phyloP scores from a whole-genome alignment of 2,888 invertebrate genomes.

The Cistogaster globosa region DNA sequence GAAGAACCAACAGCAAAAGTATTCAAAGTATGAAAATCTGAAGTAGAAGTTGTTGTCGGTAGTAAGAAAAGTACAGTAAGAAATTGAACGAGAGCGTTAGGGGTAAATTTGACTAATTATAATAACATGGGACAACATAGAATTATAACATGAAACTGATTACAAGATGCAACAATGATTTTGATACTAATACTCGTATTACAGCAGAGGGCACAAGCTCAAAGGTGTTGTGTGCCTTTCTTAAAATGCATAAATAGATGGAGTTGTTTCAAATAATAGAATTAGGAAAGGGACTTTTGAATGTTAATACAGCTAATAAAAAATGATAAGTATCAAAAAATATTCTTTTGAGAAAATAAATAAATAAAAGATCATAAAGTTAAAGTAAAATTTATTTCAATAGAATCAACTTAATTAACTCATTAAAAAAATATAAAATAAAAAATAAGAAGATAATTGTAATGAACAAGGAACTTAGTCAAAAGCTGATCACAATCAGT shows the following conservation, averaged over 20 bases:
- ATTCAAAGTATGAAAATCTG: conserved; percentile 4
- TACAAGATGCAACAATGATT: conserved; percentile 64
- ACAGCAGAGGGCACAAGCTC: conserved; percentile 29
- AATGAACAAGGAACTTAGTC: too few relatives aligned
- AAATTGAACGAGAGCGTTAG: conserved; percentile 9
- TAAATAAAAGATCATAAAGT: too few relatives aligned
- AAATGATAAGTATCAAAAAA: background rate
- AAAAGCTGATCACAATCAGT: too few relatives aligned
- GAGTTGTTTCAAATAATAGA: background rate
- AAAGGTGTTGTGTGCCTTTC: conserved; percentile 55
- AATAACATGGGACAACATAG: conserved; percentile 54
- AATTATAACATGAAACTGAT: conserved; percentile 64
- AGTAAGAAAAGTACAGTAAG: conserved; percentile 22
- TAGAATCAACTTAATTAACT: too few relatives aligned
- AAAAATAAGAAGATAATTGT: too few relatives aligned
- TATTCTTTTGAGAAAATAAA: too few relatives aligned
- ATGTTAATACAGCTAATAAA: conserved; percentile 48
- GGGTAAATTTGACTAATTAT: conserved; percentile 61
- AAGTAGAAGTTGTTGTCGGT: background rate
- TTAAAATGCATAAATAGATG: background rate
- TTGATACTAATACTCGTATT: conserved; percentile 41
- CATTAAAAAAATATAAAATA: too few relatives aligned
- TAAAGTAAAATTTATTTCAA: too few relatives aligned
- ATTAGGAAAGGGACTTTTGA: background rate
- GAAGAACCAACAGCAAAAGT: conserved; percentile 24